A percentile compares a stretch with the other conserved stretches of the same genome.
phyloP scores from a whole-genome alignment of 1,140 invertebrate species.

The Solenopsis fugax region DNA sequence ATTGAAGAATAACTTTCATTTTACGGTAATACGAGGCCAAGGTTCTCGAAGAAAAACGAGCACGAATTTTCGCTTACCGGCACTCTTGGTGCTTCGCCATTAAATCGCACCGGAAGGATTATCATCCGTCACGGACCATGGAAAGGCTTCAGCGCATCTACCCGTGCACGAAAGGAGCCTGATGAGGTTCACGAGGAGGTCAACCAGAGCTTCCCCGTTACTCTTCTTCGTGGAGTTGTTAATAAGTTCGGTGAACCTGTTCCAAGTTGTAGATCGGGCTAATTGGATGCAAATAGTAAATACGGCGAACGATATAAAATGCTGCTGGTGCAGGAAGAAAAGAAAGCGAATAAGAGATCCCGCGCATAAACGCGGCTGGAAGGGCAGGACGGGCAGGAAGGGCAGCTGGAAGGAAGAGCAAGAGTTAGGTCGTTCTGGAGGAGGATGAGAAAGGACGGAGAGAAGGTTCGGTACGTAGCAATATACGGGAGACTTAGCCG shows the following conservation, averaged over 20 bases:
- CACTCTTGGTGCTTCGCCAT: constrained; percentile 53
- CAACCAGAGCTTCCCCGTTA: constrained; percentile 60
- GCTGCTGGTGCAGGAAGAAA: neutral
- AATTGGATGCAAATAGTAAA: constrained; percentile 74
- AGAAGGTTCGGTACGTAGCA: constrained; percentile 82
- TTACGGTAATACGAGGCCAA: constrained; percentile 39
- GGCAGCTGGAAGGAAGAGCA: constrained; percentile 45
- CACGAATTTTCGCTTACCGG: constrained; percentile 51
- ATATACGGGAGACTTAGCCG: constrained; percentile 86
- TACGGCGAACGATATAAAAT: constrained; percentile 53
- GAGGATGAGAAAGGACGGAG: constrained; percentile 43
- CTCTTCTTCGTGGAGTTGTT: constrained; percentile 64
- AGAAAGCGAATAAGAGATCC: constrained; percentile 25
- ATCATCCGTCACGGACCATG: constrained; percentile 60
- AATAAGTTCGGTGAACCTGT: constrained; percentile 60
- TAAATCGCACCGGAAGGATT: constrained; percentile 68
- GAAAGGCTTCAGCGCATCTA: constrained; percentile 53
- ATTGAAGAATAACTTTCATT: constrained; percentile 48
- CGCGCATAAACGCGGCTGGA: neutral
- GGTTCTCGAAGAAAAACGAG: constrained; percentile 53
- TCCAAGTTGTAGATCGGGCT: constrained; percentile 57
- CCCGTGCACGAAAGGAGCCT: constrained; percentile 52
- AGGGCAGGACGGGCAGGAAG: too few species aligned
- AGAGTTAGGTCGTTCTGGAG: constrained; percentile 26
- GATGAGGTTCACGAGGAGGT: constrained; percentile 67